Percentiles rank a stretch among this genome's conserved stretches.
phyloP scores from a whole-genome alignment of 2,888 invertebrate species.

The Cantharis flavilabris region DNA sequence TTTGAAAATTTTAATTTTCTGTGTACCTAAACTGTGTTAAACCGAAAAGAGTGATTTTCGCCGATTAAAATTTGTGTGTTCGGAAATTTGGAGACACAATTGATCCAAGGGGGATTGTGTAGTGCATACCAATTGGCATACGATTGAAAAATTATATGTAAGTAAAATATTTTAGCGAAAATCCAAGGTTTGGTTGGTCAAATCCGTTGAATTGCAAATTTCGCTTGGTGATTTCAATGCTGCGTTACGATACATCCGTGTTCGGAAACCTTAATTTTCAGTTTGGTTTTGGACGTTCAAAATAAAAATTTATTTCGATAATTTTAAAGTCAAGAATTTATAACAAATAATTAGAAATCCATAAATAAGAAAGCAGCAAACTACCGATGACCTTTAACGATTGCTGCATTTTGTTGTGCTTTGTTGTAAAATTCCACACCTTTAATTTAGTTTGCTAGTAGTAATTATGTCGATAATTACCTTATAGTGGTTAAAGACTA shows the following conservation, averaged over 20 bases:
- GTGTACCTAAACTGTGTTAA: background rate
- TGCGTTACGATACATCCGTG: constrained; percentile 18
- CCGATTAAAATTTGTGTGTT: background rate
- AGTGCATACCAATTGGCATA: background rate
- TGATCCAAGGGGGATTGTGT: background rate
- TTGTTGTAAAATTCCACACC: constrained; percentile 1
- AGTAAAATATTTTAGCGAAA: constrained; percentile 7
- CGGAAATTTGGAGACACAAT: background rate
- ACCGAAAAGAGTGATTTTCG: background rate
- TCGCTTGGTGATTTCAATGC: constrained; percentile 21
- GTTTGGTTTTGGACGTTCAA: background rate
- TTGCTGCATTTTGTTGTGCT: constrained; percentile 1
- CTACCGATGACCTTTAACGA: constrained; percentile 1
- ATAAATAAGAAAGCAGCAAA: constrained; percentile 3
- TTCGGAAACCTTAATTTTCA: constrained; percentile 1
- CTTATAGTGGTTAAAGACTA: background rate
- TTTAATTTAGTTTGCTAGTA: background rate
- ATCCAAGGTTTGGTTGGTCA: background rate
- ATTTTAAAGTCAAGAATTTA: background rate
- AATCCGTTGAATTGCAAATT: constrained; percentile 8
- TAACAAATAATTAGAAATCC: constrained; percentile 1
- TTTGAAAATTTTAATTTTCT: background rate
- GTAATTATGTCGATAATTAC: background rate
- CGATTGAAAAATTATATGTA: constrained; percentile 11
- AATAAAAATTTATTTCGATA: background rate